phyloP scores from a whole-genome alignment of 2,888 invertebrate genomes.

The Rhingia campestris region DNA sequence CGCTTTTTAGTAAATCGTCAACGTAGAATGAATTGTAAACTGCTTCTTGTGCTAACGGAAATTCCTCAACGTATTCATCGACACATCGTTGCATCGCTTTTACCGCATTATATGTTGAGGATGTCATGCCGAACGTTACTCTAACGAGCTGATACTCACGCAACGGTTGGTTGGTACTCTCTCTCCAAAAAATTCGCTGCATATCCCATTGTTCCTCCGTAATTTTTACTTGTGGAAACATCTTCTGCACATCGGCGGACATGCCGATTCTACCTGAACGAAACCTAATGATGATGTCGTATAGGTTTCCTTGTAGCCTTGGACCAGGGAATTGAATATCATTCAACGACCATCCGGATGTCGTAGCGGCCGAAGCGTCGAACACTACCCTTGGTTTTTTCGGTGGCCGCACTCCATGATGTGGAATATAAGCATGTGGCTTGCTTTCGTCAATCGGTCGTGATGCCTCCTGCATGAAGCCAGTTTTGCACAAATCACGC shows the following conservation, averaged over 20 bases:
- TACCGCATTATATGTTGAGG: slow-evolving; percentile 6
- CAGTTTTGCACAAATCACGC: slow-evolving; percentile 1
- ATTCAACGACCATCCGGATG: slow-evolving; percentile 5
- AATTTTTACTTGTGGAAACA: slow-evolving; percentile 13
- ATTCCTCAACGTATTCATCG: too few relatives aligned
- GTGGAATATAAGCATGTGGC: slow-evolving; percentile 19
- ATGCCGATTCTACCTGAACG: neutral
- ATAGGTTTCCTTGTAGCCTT: slow-evolving; percentile 1
- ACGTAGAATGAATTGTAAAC: too few relatives aligned
- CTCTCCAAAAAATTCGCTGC: slow-evolving; percentile 16
- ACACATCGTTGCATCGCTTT: slow-evolving; percentile 12
- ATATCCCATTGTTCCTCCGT: slow-evolving; percentile 17
- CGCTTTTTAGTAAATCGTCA: too few relatives aligned
- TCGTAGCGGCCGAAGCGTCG: slow-evolving; percentile 12
- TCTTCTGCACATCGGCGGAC: slow-evolving; percentile 3
- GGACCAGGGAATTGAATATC: slow-evolving; percentile 4
- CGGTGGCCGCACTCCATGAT: slow-evolving; percentile 10
- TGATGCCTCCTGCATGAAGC: slow-evolving; percentile 1
- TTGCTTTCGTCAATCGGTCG: slow-evolving; percentile 6
- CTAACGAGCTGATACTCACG: slow-evolving; percentile 2
- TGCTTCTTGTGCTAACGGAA: too few relatives aligned
- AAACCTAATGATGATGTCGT: slow-evolving; percentile 8
- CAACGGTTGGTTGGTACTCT: neutral
- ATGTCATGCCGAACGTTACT: slow-evolving; percentile 9
- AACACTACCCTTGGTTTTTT: slow-evolving; percentile 15